A percentile compares a stretch with the other conserved stretches of the same genome.
These are phyloP conservation scores for Hemiscyllium ocellatum DNA, from an alignment of 2,113 vertebrate genomes.

Conservation along the genomic window DNA sequence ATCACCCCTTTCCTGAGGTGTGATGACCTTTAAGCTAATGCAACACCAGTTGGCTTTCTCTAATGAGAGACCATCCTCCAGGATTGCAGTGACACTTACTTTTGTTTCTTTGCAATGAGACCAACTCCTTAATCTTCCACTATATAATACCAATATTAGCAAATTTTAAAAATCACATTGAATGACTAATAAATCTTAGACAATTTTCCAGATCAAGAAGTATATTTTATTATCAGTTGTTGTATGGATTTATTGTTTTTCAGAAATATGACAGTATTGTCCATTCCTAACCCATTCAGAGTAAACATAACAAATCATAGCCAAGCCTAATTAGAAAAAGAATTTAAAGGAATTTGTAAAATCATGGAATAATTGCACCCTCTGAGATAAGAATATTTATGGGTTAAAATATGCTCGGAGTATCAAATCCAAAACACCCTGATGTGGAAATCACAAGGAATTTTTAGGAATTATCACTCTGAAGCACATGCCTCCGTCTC, in stretches of 20 bases:
- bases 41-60: too few species aligned
- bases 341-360: neutral
- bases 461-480: neutral
- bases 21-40: too few species aligned
- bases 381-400: neutral
- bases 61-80: too few species aligned
- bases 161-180: neutral
- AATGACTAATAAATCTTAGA: neutral
- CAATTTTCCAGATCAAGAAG: neutral
- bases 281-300: neutral
- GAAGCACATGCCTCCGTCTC: neutral
- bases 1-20: too few species aligned
- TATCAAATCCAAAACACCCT: neutral
- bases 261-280: neutral
- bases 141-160: neutral
- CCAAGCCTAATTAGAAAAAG: neutral
- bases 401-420: neutral
- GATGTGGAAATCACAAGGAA: neutral
- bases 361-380: neutral
- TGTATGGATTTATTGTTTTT: neutral
- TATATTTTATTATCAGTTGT: neutral
- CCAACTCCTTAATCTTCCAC: neutral
- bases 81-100: too few species aligned
- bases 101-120: neutral
- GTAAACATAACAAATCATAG: neutral